These are phyloP conservation scores for Pholis gunnellus DNA, from an alignment of 2,113 vertebrate species.

Conservation along the genomic window DNA sequence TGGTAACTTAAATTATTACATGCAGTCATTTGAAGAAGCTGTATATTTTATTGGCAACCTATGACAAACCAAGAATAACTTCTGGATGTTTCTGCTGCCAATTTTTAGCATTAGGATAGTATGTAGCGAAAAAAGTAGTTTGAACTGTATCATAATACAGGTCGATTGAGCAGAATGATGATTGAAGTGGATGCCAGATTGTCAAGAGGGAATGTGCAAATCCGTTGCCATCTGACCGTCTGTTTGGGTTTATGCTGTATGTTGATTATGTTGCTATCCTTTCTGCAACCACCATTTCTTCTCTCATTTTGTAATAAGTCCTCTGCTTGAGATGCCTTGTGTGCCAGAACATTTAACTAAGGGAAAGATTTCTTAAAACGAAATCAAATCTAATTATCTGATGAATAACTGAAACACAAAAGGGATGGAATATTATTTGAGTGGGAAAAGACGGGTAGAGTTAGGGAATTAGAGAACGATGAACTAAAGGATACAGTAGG, in stretches of 20 bases:
- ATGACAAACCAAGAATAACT: not conserved
- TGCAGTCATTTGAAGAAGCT: not conserved
- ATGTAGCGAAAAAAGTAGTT: not conserved
- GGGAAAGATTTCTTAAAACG: not conserved
- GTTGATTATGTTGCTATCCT: slow-evolving; percentile 27
- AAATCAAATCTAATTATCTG: not conserved
- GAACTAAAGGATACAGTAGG: not conserved
- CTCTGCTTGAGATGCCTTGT: not conserved
- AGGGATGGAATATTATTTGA: not conserved
- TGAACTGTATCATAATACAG: too few species aligned
- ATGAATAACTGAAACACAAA: slow-evolving; percentile 10
- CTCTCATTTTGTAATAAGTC: slow-evolving; percentile 3
- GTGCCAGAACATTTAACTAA: not conserved
- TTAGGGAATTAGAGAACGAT: slow-evolving; percentile 6
- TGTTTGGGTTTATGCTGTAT: slow-evolving; percentile 41
- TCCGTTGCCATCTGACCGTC: slow-evolving; percentile 40
- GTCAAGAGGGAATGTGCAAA: slow-evolving; percentile 30
- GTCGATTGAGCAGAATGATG: slow-evolving; percentile 6
- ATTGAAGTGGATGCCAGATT: slow-evolving; percentile 37
- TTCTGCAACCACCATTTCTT: slow-evolving; percentile 3
- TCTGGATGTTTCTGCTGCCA: not conserved
- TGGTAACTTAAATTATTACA: not conserved
- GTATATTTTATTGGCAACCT: not conserved
- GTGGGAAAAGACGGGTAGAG: not conserved
- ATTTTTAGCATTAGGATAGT: not conserved